Percentiles rank a stretch among this genome's conserved stretches.
These are phyloP conservation scores for Cotesia typhae DNA, from an alignment of 1,140 invertebrate species.

Conservation along the genomic window DNA sequence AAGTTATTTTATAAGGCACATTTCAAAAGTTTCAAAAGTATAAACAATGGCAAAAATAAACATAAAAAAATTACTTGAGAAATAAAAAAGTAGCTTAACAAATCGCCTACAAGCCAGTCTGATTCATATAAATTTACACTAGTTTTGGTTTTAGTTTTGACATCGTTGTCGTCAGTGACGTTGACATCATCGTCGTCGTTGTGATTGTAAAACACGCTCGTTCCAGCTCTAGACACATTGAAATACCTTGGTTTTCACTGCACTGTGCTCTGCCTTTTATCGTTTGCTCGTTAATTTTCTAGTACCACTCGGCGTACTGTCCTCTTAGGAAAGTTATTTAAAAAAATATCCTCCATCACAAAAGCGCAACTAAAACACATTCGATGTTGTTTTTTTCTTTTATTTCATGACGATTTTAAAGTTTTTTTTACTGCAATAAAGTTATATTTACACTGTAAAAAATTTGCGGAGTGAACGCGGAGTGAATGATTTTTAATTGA, in stretches of 20 bases:
- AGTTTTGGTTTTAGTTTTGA: background rate
- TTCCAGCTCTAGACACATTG: background rate
- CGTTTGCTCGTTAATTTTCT: conserved; percentile 35
- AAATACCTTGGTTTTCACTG: conserved; percentile 4
- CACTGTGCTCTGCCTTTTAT: conserved; percentile 25
- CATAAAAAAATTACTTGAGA: conserved; percentile 21
- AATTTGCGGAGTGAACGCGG: too few species aligned
- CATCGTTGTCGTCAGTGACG: background rate
- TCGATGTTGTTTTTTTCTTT: background rate
- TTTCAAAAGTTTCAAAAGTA: conserved; percentile 4
- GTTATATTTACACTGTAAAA: background rate
- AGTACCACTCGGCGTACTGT: conserved; percentile 15
- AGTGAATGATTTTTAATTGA: too few species aligned
- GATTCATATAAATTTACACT: conserved; percentile 10
- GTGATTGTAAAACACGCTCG: conserved; percentile 17
- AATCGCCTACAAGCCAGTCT: background rate
- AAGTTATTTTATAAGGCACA: background rate
- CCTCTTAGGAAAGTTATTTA: background rate
- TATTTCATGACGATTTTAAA: background rate
- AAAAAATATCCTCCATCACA: background rate
- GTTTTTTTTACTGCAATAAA: background rate
- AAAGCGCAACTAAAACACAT: background rate
- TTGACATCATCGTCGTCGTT: background rate
- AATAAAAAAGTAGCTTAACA: conserved; percentile 1
- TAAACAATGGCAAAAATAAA: conserved; percentile 32